phyloP scores from a whole-genome alignment of 2,797 vertebrate species.

The Eutrigla gurnardus region DNA sequence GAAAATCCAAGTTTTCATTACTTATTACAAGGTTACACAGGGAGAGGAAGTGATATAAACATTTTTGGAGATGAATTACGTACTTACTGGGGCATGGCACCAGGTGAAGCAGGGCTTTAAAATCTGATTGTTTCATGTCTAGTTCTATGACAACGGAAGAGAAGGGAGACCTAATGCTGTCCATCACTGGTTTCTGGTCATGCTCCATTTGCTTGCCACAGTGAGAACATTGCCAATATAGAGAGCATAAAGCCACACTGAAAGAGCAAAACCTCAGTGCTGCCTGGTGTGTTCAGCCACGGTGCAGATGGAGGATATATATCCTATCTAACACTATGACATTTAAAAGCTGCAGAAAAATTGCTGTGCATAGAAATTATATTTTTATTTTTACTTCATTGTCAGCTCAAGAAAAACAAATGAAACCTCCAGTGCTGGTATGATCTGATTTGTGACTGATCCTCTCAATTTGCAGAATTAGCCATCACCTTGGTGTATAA shows the following conservation, averaged over 20 bases:
- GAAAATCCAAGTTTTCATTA: not conserved
- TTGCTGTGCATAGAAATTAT: not conserved
- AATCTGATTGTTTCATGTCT: constrained; percentile 32
- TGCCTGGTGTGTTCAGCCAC: not conserved
- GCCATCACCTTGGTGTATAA: constrained; percentile 8
- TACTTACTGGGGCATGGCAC: not conserved
- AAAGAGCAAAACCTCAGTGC: constrained; percentile 16
- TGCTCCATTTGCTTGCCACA: constrained; percentile 40
- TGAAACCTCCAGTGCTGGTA: not conserved
- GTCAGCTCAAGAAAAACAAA: constrained; percentile 5
- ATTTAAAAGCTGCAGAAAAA: not conserved
- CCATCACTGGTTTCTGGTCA: constrained; percentile 31
- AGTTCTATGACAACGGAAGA: constrained; percentile 21
- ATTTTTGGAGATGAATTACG: not conserved
- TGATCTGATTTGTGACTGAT: constrained; percentile 36
- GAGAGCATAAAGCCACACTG: constrained; percentile 1
- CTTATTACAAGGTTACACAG: not conserved
- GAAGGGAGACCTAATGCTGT: not conserved
- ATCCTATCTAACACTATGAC: not conserved
- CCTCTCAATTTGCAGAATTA: constrained; percentile 18
- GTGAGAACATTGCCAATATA: constrained; percentile 30
- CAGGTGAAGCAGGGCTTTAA: constrained; percentile 10
- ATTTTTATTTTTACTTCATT: constrained; percentile 3
- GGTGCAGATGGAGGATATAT: not conserved
- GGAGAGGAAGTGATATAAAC: not conserved